A percentile compares a stretch with the other conserved stretches of the same genome.
These are phyloP conservation scores for Forbesichthys papilliferus DNA, from an alignment of 2,113 vertebrate species.

Conservation along the genomic window DNA sequence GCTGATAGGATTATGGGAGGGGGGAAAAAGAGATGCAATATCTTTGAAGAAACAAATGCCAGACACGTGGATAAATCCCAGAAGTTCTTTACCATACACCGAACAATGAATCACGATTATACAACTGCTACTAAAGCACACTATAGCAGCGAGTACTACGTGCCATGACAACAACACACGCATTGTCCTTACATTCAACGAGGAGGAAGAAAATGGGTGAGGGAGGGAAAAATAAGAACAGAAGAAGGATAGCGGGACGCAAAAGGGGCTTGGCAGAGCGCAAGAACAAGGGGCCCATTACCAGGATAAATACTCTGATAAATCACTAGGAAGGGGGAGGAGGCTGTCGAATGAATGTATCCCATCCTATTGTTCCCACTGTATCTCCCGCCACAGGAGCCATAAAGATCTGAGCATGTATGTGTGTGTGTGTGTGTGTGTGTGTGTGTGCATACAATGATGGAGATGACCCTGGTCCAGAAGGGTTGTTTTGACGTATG, in stretches of 20 bases:
- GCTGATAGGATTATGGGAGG: conserved; percentile 6
- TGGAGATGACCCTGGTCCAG: conserved; percentile 63
- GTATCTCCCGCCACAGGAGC: conserved; percentile 55
- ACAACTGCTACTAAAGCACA: conserved; percentile 12
- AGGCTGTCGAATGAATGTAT: conserved; percentile 56
- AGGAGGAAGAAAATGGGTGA: background rate
- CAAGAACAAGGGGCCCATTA: conserved; percentile 54
- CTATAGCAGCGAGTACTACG: conserved; percentile 26
- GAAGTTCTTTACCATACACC: conserved; percentile 31
- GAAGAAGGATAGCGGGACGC: background rate
- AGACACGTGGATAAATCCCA: conserved; percentile 32
- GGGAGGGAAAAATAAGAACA: background rate
- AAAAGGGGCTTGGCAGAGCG: conserved; percentile 14
- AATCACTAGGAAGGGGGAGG: conserved; percentile 46
- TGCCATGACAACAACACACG: conserved; percentile 29
- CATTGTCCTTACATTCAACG: conserved; percentile 17
- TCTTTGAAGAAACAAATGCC: conserved; percentile 9
- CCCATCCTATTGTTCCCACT: conserved; percentile 36
- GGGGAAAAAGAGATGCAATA: conserved; percentile 3
- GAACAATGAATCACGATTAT: conserved; percentile 30
- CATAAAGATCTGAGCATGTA: conserved; percentile 35
- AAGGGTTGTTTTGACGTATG: conserved; percentile 64
- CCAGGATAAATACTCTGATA: conserved; percentile 62
- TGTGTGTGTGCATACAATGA: conserved; percentile 53
- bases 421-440: conserved; percentile 26